Percentiles rank a stretch among this genome's conserved stretches.
phyloP scores from a whole-genome alignment of 2,113 vertebrate species.

The Rutilus rutilus region DNA sequence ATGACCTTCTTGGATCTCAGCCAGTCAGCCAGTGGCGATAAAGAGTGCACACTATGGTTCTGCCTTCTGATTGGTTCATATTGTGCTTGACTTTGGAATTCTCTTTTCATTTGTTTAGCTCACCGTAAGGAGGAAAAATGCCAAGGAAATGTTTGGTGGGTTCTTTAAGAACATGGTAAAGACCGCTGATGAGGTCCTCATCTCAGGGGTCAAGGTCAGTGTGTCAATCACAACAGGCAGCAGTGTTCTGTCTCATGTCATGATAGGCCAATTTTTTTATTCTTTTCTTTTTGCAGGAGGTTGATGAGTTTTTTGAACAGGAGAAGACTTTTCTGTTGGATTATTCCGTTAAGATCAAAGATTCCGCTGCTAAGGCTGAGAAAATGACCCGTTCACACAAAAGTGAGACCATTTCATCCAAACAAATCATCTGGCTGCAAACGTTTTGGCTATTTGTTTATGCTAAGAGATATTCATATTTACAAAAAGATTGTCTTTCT shows the following conservation, averaged over 20 bases:
- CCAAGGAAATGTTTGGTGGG: constrained; percentile 96
- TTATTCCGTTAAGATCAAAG: constrained; percentile 94
- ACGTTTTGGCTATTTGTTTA: not conserved
- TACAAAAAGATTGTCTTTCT: not conserved
- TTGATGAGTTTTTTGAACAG: constrained; percentile 98
- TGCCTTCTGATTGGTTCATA: not conserved
- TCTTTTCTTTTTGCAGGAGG: constrained; percentile 79
- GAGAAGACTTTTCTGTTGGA: constrained; percentile 95
- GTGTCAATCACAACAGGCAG: not conserved
- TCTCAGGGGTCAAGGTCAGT: constrained; percentile 92
- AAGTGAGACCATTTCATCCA: constrained; percentile 74
- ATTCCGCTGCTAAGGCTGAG: constrained; percentile 92
- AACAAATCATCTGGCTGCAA: too few species aligned
- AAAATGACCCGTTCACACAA: constrained; percentile 96
- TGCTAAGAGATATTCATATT: not conserved
- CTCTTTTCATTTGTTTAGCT: constrained; percentile 74
- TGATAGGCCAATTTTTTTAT: not conserved
- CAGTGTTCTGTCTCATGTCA: not conserved
- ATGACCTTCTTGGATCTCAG: not conserved
- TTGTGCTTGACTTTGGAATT: not conserved
- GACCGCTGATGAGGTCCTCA: constrained; percentile 93
- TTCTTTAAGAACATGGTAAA: constrained; percentile 97
- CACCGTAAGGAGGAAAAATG: constrained; percentile 93
- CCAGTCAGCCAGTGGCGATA: constrained; percentile 7
- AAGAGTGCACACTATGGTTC: not conserved